These are phyloP conservation scores for Pristionchus entomophagus DNA, from an alignment of 2,888 invertebrate species.

Conservation along the genomic window DNA sequence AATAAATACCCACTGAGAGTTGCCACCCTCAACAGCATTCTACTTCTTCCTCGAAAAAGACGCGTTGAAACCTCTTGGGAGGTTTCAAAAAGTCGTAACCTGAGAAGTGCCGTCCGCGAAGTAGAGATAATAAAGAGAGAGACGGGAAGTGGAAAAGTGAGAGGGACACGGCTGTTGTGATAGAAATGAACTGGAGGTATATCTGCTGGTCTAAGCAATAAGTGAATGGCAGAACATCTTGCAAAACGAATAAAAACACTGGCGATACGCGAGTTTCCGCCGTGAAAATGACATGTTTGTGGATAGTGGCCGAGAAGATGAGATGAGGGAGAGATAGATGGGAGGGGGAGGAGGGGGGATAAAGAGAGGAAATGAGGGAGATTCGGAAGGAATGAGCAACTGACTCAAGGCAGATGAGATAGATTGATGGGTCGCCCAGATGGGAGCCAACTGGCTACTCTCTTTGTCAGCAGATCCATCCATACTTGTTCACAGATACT, in stretches of 20 bases:
- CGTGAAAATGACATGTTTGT: neutral
- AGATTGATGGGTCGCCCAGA: neutral
- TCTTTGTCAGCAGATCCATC: no score
- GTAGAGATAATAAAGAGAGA: neutral
- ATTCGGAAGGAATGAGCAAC: slow-evolving; percentile 4
- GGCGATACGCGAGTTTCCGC: neutral
- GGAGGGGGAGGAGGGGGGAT: neutral
- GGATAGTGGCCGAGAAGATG: neutral
- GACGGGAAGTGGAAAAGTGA: neutral
- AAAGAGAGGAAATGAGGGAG: slow-evolving; percentile 5
- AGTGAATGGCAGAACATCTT: neutral
- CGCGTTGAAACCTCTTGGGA: neutral
- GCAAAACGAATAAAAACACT: neutral
- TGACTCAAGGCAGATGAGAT: neutral
- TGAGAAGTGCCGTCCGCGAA: neutral
- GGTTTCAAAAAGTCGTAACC: slow-evolving; percentile 11
- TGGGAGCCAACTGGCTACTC: no score
- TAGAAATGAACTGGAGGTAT: no score
- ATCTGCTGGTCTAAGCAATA: no score
- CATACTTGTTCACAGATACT: no score
- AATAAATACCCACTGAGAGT: neutral
- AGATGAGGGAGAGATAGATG: slow-evolving; percentile 11
- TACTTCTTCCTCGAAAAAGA: neutral
- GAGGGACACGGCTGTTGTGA: no score
- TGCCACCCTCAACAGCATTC: neutral